phyloP scores from a whole-genome alignment of 2,888 invertebrate species.

The Ashinkailepas kermadecensis region DNA sequence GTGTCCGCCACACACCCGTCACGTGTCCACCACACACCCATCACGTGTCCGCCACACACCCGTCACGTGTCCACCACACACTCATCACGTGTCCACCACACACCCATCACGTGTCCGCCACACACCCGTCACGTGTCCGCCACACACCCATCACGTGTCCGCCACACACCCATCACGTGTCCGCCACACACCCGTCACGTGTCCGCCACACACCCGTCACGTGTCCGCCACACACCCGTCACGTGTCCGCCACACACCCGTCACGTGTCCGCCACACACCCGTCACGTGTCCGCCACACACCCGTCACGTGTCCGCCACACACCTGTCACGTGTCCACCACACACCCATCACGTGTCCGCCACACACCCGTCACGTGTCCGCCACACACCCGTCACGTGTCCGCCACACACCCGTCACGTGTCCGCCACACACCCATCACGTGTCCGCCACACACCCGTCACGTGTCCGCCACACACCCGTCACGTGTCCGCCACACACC shows the following conservation, averaged over 20 bases:
- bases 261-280: background rate
- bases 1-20: background rate
- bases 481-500: background rate
- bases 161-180: background rate
- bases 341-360: too few relatives aligned
- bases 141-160: background rate
- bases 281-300: background rate
- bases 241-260: background rate
- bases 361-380: too few relatives aligned
- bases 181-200: background rate
- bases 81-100: too few relatives aligned
- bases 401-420: too few relatives aligned
- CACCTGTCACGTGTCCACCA: too few relatives aligned
- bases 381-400: too few relatives aligned
- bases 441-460: constrained; percentile 45
- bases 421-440: constrained; percentile 55
- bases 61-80: too few relatives aligned
- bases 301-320: too few relatives aligned
- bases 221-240: background rate
- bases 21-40: background rate
- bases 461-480: background rate
- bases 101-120: constrained; percentile 32
- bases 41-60: too few relatives aligned
- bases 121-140: background rate
- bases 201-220: background rate